A percentile compares a stretch with the other conserved stretches of the same genome.
These are phyloP conservation scores for Galagoides demidoff DNA, from an alignment of 2,797 vertebrate genomes.

Conservation along the genomic window DNA sequence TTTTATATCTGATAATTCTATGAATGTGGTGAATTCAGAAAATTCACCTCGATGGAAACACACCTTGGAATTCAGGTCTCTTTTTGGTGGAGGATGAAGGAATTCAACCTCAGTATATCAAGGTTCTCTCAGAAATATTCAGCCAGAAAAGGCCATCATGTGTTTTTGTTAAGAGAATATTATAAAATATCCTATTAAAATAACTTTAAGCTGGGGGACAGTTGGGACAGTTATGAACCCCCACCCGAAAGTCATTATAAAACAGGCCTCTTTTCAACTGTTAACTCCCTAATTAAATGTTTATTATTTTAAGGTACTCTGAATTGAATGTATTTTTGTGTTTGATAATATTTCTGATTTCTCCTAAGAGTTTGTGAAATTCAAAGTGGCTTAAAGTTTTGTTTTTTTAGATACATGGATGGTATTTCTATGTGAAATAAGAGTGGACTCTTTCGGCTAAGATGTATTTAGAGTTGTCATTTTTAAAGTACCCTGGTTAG, in stretches of 20 bases:
- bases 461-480: background rate
- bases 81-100: background rate
- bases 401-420: slow-evolving; percentile 2
- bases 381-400: slow-evolving; percentile 15
- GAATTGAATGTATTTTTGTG: background rate
- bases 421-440: background rate
- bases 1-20: slow-evolving; percentile 11
- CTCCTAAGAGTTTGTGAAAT: background rate
- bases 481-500: background rate
- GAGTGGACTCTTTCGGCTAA: background rate
- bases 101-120: background rate
- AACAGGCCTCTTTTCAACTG: background rate
- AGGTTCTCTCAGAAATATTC: slow-evolving; percentile 16
- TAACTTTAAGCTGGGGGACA: background rate
- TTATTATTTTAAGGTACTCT: slow-evolving; percentile 18
- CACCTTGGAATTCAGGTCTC: background rate
- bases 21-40: background rate
- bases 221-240: background rate
- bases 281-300: slow-evolving; percentile 41
- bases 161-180: slow-evolving; percentile 34
- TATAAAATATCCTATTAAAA: background rate
- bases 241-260: background rate
- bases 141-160: background rate
- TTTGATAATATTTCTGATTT: slow-evolving; percentile 12
- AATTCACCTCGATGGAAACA: background rate